Conservation (phyloP, 2,888 invertebrate genomes). For the Theretra japonica region DNA sequence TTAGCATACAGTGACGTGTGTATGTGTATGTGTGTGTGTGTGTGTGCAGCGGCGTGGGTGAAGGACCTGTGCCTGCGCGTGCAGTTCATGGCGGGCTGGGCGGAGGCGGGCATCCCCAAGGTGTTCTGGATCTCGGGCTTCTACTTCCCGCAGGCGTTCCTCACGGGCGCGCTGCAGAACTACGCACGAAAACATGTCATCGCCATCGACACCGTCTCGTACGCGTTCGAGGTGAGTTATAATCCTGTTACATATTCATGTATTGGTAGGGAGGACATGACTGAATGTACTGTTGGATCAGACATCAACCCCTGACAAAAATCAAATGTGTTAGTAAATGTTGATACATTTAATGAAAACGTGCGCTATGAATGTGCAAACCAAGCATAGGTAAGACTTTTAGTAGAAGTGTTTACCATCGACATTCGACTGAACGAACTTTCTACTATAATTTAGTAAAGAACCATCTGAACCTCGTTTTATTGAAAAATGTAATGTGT, state of each 20-base stretch:
- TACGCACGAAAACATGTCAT: slow-evolving; percentile 90
- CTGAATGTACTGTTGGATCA: too few relatives aligned
- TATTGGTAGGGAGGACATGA: too few relatives aligned
- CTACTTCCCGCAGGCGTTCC: slow-evolving; percentile 93
- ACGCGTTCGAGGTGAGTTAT: slow-evolving; percentile 83
- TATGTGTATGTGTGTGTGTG: neutral
- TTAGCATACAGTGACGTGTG: neutral
- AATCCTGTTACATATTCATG: slow-evolving; percentile 28
- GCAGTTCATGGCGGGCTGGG: slow-evolving; percentile 87
- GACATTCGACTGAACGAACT: too few relatives aligned
- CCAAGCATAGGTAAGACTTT: too few relatives aligned
- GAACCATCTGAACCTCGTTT: too few relatives aligned
- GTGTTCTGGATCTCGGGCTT: slow-evolving; percentile 94
- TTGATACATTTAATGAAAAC: too few relatives aligned
- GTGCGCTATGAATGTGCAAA: too few relatives aligned
- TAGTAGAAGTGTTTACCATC: too few relatives aligned
- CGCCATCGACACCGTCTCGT: slow-evolving; percentile 89
- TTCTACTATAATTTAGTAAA: too few relatives aligned
- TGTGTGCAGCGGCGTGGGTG: slow-evolving; percentile 86
- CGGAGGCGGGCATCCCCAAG: slow-evolving; percentile 87
- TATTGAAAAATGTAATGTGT: too few relatives aligned
- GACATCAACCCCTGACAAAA: too few relatives aligned
- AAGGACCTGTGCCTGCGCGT: slow-evolving; percentile 86
- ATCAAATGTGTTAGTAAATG: too few relatives aligned
- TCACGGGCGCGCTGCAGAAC: slow-evolving; percentile 93